A percentile compares a stretch with the other conserved stretches of the same genome.
Conservation (phyloP, 2,888 invertebrate species). For the Tholera decimalis region DNA sequence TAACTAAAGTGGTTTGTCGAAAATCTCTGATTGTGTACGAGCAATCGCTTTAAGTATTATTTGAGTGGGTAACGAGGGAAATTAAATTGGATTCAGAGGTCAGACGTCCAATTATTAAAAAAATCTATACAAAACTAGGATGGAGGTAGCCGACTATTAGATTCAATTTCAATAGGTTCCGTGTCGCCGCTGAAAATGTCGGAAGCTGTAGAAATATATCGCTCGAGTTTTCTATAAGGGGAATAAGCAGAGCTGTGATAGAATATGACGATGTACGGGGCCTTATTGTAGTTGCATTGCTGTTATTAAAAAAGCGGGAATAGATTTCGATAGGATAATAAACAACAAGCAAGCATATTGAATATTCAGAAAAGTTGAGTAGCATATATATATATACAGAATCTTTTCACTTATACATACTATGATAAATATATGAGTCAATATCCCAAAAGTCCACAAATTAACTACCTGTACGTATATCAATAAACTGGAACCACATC, state of each 20-base stretch:
- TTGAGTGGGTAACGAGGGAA: slow-evolving; percentile 60
- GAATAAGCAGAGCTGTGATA: slow-evolving; percentile 54
- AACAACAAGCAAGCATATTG: slow-evolving; percentile 1
- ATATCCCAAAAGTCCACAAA: slow-evolving; percentile 23
- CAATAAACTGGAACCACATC: slow-evolving; percentile 38
- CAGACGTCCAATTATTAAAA: slow-evolving; percentile 62
- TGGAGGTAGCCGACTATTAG: slow-evolving; percentile 56
- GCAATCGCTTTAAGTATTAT: slow-evolving; percentile 67
- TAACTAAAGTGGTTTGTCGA: slow-evolving; percentile 67
- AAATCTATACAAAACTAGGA: slow-evolving; percentile 57
- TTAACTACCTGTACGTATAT: slow-evolving; percentile 50
- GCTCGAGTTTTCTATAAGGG: slow-evolving; percentile 54
- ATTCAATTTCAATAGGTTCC: slow-evolving; percentile 66
- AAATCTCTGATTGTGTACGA: slow-evolving; percentile 62
- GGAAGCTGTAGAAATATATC: slow-evolving; percentile 64
- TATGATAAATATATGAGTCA: not conserved
- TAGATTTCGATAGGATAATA: slow-evolving; percentile 11
- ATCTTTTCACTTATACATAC: too few relatives aligned
- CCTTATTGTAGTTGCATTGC: slow-evolving; percentile 32
- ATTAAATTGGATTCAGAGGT: slow-evolving; percentile 67
- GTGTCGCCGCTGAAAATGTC: slow-evolving; percentile 58
- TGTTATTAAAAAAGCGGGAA: slow-evolving; percentile 28
- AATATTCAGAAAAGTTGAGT: not conserved
- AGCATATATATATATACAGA: too few relatives aligned
- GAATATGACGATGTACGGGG: slow-evolving; percentile 36